These are phyloP conservation scores for Aquatica leii DNA, from an alignment of 2,888 invertebrate species.

Conservation along the genomic window DNA sequence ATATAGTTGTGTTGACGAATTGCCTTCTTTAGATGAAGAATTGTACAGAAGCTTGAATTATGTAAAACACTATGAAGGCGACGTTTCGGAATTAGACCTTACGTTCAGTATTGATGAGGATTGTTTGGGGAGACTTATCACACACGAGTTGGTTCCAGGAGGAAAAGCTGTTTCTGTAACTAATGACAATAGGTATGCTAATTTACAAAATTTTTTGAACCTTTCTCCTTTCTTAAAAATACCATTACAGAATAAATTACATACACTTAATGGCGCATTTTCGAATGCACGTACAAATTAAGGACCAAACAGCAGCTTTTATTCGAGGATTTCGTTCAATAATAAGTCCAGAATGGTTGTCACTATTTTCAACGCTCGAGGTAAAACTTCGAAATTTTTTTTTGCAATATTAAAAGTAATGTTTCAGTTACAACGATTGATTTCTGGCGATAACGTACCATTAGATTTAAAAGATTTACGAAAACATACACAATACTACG, in stretches of 20 bases:
- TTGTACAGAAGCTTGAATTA: conserved; percentile 95
- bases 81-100: conserved; percentile 90
- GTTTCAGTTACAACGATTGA: conserved; percentile 83
- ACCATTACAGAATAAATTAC: conserved; percentile 92
- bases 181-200: conserved; percentile 89
- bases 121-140: conserved; percentile 90
- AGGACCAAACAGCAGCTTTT: conserved; percentile 96
- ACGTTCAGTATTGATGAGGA: conserved; percentile 98
- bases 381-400: conserved; percentile 60
- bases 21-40: conserved; percentile 95
- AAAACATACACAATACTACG: conserved; percentile 97
- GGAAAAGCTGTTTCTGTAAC: conserved; percentile 93
- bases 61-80: conserved; percentile 93
- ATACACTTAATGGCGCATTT: conserved; percentile 99
- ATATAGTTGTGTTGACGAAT: conserved; percentile 97
- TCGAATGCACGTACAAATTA: conserved; percentile 97
- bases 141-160: conserved; percentile 95
- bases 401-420: not conserved
- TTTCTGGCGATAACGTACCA: conserved; percentile 95
- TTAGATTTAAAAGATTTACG: conserved; percentile 88
- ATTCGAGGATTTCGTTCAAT: conserved; percentile 96
- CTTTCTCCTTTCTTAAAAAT: too few relatives aligned
- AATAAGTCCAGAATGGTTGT: conserved; percentile 93
- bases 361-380: conserved; percentile 95
- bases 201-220: too few relatives aligned